These are phyloP conservation scores for Ahaetulla prasina DNA, from an alignment of 2,113 vertebrate species.

Conservation along the genomic window DNA sequence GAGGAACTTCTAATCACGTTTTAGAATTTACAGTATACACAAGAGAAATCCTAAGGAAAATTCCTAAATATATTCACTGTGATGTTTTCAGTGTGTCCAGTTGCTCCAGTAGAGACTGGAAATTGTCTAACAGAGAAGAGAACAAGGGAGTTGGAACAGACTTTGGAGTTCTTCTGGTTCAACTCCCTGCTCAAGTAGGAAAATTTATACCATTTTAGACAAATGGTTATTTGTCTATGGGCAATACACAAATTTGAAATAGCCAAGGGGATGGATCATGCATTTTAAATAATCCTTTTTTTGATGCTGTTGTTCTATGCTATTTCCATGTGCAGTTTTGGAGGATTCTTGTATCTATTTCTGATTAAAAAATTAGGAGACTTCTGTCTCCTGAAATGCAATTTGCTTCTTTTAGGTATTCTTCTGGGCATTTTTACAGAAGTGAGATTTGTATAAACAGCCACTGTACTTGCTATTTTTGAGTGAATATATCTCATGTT, in stretches of 20 bases:
- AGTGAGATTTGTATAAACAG: neutral
- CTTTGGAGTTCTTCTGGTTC: neutral
- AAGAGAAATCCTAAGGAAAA: neutral
- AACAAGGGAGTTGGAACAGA: neutral
- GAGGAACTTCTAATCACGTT: neutral
- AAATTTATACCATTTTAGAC: neutral
- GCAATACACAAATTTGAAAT: neutral
- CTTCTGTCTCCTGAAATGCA: constrained; percentile 33
- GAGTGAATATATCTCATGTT: neutral
- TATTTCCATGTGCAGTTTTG: neutral
- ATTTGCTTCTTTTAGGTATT: constrained; percentile 33
- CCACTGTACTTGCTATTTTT: neutral
- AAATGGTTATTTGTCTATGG: neutral
- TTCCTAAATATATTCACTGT: neutral
- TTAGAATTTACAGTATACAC: neutral
- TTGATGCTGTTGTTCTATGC: neutral
- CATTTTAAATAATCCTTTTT: neutral
- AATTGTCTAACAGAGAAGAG: neutral
- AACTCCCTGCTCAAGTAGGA: neutral
- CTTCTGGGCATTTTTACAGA: neutral
- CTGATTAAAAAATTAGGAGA: constrained; percentile 20
- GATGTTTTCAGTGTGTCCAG: neutral
- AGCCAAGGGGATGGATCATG: neutral
- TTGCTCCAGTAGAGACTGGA: neutral
- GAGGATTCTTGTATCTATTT: neutral